Evolutionary conservation across 2,113 vertebrate species (phyloP).

Genomic region (Fukomys damarensis): DNA sequence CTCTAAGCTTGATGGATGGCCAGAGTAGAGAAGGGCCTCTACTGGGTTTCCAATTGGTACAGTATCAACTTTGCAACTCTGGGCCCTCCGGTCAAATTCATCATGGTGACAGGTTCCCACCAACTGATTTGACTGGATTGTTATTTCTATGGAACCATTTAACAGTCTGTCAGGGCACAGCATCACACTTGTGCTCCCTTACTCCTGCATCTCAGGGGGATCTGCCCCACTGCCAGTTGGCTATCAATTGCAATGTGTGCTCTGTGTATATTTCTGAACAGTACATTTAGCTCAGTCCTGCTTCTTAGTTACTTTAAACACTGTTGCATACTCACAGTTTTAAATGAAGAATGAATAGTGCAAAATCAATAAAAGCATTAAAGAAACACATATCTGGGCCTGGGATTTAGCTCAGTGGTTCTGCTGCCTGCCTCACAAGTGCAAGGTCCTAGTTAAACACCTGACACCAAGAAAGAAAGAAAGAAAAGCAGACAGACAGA

Average conservation of each 20-base stretch:
- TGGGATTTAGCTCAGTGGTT: no score
- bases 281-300: not conserved
- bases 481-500: no score
- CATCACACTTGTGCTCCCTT: not conserved
- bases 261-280: not conserved
- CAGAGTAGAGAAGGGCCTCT: not conserved
- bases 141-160: slow-evolving; percentile 13
- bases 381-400: not conserved
- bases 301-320: not conserved
- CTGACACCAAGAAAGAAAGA: no score
- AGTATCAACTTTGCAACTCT: not conserved
- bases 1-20: not conserved
- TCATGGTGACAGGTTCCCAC: slow-evolving; percentile 12
- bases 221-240: not conserved
- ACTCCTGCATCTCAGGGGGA: not conserved
- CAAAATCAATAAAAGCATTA: not conserved
- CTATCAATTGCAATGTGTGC: not conserved
- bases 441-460: no score
- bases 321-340: not conserved
- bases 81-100: not conserved
- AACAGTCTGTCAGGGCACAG: not conserved
- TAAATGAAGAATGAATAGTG: not conserved
- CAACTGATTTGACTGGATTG: not conserved
- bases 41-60: not conserved
- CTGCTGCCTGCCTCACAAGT: no score